Evolutionary conservation across 2,888 invertebrate genomes (phyloP), one percentile per base, ranked within the genome.

Genomic region (Choristoneura rosaceana): DNA sequence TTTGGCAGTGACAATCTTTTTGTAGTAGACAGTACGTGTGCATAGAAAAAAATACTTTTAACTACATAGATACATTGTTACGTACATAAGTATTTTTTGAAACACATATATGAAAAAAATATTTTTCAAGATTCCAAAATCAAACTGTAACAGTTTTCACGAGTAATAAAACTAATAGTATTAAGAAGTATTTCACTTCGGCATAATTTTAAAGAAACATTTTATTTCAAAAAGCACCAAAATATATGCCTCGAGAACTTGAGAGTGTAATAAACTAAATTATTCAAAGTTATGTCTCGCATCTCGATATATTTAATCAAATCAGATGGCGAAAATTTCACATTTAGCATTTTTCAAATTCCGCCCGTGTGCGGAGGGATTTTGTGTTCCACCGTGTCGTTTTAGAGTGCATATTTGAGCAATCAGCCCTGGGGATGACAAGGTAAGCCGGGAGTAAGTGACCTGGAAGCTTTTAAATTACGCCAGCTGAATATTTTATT

Each of bases 381-480:
- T 78, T 78, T 79, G 74, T 67, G 66, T 78, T 82, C 77, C 81
- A 80, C 71, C 58, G 33, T 78, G 69, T 70, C 78, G 74, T 15
- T 77, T 81, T 87, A 85, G 79, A 80, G 84, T 82, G 74, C 73
- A 84, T 78, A 81, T 87, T 86, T 75, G 77, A 76, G 76, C 76
- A 65, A 66, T 69, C 50, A 63, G 47, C 17, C 50, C 38, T 17
- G 47, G 73, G 76, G 75, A 85, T 83, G 84, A 85, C 82, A 84
- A 83, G 84, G 84, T 85, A 82, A 83, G 80, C 80, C 74, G 73
- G 71, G 76, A 83, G 82, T 82, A 84, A 89, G 85, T 87, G 89
- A 88, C 85, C 87, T 83, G 85, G 85, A 88, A 88, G 85, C 86
- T 87, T 88, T 88, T 84, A 88, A 89, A 89, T 89, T 87, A 88